A percentile compares a stretch with the other conserved stretches of the same genome.
These are phyloP conservation scores for Silurus meridionalis DNA, from an alignment of 2,113 vertebrate species.

Conservation along the genomic window DNA sequence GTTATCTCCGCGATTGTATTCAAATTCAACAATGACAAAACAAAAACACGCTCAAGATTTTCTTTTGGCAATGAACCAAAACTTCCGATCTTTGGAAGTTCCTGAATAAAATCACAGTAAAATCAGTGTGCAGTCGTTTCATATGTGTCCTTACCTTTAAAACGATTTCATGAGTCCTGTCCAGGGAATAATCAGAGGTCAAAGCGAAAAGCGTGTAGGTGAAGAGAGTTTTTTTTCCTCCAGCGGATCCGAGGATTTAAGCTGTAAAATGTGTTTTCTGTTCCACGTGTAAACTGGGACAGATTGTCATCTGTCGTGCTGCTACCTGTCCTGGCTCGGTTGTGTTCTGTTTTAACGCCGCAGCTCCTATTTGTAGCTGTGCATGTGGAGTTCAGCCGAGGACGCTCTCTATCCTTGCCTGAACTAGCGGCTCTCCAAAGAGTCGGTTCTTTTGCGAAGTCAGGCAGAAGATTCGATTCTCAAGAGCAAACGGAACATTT, in stretches of 20 bases:
- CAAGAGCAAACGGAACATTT: not conserved
- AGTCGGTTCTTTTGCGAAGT: not conserved
- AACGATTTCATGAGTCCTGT: not conserved
- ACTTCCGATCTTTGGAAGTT: not conserved
- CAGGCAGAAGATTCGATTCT: not conserved
- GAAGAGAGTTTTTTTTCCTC: not conserved
- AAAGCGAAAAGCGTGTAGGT: not conserved
- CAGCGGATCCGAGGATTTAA: not conserved
- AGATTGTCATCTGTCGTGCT: slow-evolving; percentile 28
- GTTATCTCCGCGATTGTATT: not conserved
- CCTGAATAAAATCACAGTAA: not conserved
- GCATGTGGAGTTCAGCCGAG: slow-evolving; percentile 69
- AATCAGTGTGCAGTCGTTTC: not conserved
- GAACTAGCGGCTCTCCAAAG: slow-evolving; percentile 59
- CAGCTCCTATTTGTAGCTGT: slow-evolving; percentile 73
- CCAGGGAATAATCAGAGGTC: not conserved
- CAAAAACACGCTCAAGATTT: not conserved
- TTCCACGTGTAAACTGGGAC: not conserved
- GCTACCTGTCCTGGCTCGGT: slow-evolving; percentile 44
- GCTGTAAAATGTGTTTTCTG: too few relatives aligned
- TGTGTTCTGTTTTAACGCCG: slow-evolving; percentile 66
- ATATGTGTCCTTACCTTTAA: slow-evolving; percentile 28
- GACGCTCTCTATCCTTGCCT: slow-evolving; percentile 69
- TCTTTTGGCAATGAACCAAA: not conserved
- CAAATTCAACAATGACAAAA: not conserved